Evolutionary conservation across 2,888 invertebrate species (phyloP), one percentile per base, ranked within the genome.

Genomic region (Tachystola acroxantha): DNA sequence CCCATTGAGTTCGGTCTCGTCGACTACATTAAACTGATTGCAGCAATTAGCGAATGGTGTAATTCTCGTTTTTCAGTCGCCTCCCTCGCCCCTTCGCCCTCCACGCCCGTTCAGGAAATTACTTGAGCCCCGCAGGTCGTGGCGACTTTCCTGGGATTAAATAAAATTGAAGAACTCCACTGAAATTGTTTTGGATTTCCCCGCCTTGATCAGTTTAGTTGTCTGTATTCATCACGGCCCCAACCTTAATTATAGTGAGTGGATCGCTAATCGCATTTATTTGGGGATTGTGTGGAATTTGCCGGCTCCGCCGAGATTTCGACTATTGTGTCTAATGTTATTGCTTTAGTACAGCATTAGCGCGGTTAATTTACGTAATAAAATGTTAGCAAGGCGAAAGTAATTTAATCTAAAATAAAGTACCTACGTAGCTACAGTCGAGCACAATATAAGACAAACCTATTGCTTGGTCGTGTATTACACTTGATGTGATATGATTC

Each of bases 1-100:
- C 64, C 58, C 57, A 68, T 68, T 70, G 65, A 70, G 70, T 72
- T 69, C 61, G 65, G 74, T 70, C 72, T 73, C 70, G 78, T 69
- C 77, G 80, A 81, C 80, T 82, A 84, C 84, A 85, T 85, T 82
- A 82, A 76, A 82, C 75, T 82, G 82, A 85, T 85, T 84, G 81
- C 82, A 70, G 80, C 78, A 85, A 85, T 85, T 85, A 85, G 81
- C 67, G 82, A 76, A 79, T 81, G 82, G 78, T 79, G 81, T 80
- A 80, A 79, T 81, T 78, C 80, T 76, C 82, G 78, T 81, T 81
- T 79, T 79, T 81, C 79, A 79, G 69, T 66, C 69, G 51, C 60
- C 70, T 52, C 65, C 56, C 56, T 53, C 46, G 48, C 52, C 57
- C 49, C 48, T 42, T 47, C 37, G 43, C 46, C 37, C 53, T 46